Evolutionary conservation across 2,888 invertebrate genomes (phyloP).

Genomic region (Malachius bipustulatus): DNA sequence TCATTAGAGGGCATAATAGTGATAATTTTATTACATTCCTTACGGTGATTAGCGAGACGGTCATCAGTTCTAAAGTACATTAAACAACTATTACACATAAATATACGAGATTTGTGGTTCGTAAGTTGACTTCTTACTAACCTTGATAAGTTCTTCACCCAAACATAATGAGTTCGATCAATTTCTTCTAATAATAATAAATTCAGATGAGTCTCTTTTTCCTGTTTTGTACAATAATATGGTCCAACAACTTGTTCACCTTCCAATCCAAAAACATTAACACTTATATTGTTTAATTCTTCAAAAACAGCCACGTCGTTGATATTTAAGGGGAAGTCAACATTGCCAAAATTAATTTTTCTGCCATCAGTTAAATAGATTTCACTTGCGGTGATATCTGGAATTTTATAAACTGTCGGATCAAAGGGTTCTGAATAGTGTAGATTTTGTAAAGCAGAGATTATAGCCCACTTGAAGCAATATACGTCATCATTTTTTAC

Average conservation of each 20-base stretch:
- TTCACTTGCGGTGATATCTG: not conserved
- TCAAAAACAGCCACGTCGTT: constrained; percentile 19
- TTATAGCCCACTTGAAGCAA: constrained; percentile 23
- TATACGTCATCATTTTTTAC: constrained; percentile 18
- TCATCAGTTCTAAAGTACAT: constrained; percentile 6
- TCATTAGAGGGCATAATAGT: constrained; percentile 9
- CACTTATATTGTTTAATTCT: constrained; percentile 16
- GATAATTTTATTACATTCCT: constrained; percentile 10
- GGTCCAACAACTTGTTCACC: constrained; percentile 11
- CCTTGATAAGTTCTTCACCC: constrained; percentile 15
- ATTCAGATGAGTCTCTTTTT: constrained; percentile 13
- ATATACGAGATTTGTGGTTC: constrained; percentile 9
- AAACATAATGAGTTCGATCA: constrained; percentile 16
- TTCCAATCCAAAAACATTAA: constrained; percentile 15
- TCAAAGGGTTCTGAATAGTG: constrained; percentile 10
- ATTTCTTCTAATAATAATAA: constrained; percentile 9
- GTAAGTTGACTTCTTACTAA: constrained; percentile 13
- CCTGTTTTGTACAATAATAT: constrained; percentile 11
- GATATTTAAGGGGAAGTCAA: constrained; percentile 20
- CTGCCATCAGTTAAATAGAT: not conserved
- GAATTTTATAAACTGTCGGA: constrained; percentile 13
- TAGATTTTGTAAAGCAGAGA: constrained; percentile 19
- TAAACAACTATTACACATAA: constrained; percentile 14
- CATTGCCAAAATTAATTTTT: constrained; percentile 2
- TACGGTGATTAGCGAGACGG: constrained; percentile 7